phyloP scores from a whole-genome alignment of 2,888 invertebrate species.

The Gymnosoma rotundatum region DNA sequence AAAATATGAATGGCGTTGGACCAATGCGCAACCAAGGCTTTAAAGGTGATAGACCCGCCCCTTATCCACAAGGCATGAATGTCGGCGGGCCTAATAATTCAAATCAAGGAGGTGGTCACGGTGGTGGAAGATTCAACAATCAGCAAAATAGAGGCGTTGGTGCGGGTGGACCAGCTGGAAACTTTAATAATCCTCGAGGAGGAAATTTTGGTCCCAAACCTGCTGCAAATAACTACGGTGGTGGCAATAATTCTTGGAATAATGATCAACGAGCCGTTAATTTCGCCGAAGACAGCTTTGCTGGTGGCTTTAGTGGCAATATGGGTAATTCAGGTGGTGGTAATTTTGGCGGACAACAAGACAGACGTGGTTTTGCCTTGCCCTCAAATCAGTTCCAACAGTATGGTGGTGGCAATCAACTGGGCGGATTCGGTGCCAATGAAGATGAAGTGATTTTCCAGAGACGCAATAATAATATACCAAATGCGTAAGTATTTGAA shows the following conservation, averaged over 20 bases:
- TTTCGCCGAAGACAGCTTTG: conserved; percentile 70
- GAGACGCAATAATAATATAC: conserved; percentile 78
- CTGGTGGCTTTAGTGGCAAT: conserved; percentile 72
- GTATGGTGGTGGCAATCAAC: conserved; percentile 73
- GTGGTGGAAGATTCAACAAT: conserved; percentile 60
- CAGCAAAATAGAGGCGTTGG: conserved; percentile 50
- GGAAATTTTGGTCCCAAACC: conserved; percentile 58
- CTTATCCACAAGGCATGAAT: conserved; percentile 73
- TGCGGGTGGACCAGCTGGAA: conserved; percentile 52
- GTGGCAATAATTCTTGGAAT: conserved; percentile 62
- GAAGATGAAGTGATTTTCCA: conserved; percentile 82
- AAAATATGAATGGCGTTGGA: conserved; percentile 74
- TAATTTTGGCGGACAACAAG: conserved; percentile 75
- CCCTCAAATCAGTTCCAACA: conserved; percentile 72
- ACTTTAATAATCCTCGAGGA: conserved; percentile 47
- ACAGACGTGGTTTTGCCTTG: conserved; percentile 80
- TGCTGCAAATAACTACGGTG: conserved; percentile 33
- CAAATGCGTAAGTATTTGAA: conserved; percentile 69
- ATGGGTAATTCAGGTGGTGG: conserved; percentile 67
- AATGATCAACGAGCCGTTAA: conserved; percentile 74
- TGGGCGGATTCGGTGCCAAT: conserved; percentile 80
- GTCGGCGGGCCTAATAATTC: conserved; percentile 59
- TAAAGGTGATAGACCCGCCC: conserved; percentile 75
- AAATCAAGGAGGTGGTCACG: conserved; percentile 29
- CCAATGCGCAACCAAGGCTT: conserved; percentile 75